Evolutionary conservation across 2,113 vertebrate species (phyloP).

Genomic region (Cynocephalus volans): DNA sequence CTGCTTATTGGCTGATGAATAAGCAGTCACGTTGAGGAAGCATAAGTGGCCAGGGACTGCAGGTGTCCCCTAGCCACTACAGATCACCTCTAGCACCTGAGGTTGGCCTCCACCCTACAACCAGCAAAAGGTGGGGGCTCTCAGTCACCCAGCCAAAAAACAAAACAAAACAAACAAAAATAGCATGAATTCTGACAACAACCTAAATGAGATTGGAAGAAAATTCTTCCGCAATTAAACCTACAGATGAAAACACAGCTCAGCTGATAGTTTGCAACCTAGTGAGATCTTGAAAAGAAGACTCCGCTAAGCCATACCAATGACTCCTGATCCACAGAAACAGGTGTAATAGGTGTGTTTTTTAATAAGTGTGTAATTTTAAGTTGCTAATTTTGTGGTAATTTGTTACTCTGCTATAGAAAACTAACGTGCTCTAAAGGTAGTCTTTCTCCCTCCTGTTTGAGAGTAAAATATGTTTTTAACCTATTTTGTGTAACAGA

Average conservation of each 20-base stretch:
- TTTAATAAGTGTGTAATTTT: background rate
- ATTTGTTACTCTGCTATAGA: background rate
- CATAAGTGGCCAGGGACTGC: background rate
- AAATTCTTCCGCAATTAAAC: background rate
- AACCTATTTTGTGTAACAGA: background rate
- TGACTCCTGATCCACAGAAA: background rate
- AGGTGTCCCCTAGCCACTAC: background rate
- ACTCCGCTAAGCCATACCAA: background rate
- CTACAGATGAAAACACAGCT: background rate
- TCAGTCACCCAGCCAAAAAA: background rate
- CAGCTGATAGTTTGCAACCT: background rate
- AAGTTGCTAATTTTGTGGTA: background rate
- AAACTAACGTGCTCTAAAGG: background rate
- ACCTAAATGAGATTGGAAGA: background rate
- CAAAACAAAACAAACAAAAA: too few relatives aligned
- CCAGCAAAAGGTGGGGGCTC: background rate
- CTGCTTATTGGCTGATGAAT: background rate
- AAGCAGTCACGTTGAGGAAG: background rate
- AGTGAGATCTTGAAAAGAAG: background rate
- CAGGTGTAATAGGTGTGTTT: background rate
- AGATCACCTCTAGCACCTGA: background rate
- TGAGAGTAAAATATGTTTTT: background rate
- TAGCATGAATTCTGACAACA: background rate
- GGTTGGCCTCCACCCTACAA: background rate
- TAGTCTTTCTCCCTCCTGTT: background rate